phyloP scores from a whole-genome alignment of 2,888 invertebrate species.

The Leptinotarsa rubiginosa region DNA sequence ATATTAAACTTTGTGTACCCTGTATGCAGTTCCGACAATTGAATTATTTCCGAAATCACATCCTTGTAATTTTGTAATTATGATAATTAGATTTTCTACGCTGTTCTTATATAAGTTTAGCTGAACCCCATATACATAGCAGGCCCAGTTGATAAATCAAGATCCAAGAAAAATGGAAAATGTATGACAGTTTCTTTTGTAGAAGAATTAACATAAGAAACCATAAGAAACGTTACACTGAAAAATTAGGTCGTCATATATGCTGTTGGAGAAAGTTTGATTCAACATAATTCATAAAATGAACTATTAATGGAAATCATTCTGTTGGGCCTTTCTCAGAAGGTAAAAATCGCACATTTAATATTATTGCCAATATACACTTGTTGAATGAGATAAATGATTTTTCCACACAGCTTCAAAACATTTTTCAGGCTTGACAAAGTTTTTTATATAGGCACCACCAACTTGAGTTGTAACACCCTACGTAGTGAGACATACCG shows the following conservation, averaged over 20 bases:
- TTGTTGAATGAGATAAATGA: too few relatives aligned
- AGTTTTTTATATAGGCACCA: too few relatives aligned
- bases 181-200: background rate
- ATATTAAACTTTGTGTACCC: constrained; percentile 52
- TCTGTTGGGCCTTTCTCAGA: too few relatives aligned
- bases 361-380: too few relatives aligned
- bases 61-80: constrained; percentile 21
- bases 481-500: too few relatives aligned
- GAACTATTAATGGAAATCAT: too few relatives aligned
- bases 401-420: too few relatives aligned
- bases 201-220: background rate
- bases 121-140: constrained; percentile 40
- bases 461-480: too few relatives aligned
- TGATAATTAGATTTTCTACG: constrained; percentile 57
- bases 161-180: constrained; percentile 29
- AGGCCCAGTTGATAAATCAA: constrained; percentile 31
- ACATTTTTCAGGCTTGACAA: too few relatives aligned
- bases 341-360: too few relatives aligned
- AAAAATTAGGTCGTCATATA: background rate
- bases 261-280: background rate
- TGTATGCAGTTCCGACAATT: constrained; percentile 58
- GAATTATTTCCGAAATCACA: constrained; percentile 21
- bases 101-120: constrained; percentile 51
- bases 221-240: background rate
- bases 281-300: background rate